Percentiles rank a stretch among this genome's conserved stretches.
These are phyloP conservation scores for Orthonyx spaldingii DNA, from an alignment of 2,113 vertebrate species.

Conservation along the genomic window DNA sequence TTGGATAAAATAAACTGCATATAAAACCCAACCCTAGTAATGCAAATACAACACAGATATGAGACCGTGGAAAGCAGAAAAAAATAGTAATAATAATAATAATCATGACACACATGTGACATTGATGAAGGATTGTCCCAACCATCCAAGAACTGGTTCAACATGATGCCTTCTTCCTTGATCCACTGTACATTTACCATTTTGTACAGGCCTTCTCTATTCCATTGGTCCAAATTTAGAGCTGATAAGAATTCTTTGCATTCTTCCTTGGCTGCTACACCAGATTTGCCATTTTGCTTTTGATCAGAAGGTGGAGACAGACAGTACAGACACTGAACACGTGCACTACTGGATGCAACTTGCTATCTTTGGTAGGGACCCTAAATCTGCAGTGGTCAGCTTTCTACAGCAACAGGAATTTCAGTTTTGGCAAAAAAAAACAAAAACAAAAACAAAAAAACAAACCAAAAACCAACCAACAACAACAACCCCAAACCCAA, in stretches of 20 bases:
- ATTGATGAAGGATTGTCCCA: slow-evolving; percentile 56
- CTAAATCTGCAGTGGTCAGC: neutral
- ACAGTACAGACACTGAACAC: slow-evolving; percentile 37
- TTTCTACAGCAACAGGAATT: neutral
- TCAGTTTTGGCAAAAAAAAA: slow-evolving; percentile 43
- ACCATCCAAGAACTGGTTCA: neutral
- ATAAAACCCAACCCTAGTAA: slow-evolving; percentile 76
- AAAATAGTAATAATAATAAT: neutral
- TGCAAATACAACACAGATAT: slow-evolving; percentile 34
- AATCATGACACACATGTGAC: neutral
- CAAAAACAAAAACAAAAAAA: neutral
- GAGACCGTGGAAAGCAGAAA: neutral
- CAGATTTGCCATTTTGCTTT: neutral
- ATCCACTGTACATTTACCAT: neutral
- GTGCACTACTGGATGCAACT: neutral
- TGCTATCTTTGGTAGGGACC: slow-evolving; percentile 28
- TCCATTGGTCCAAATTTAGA: neutral
- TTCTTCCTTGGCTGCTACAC: neutral
- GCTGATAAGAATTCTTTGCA: neutral
- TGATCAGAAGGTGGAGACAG: slow-evolving; percentile 29
- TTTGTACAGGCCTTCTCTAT: neutral
- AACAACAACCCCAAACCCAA: no score
- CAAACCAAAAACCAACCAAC: neutral
- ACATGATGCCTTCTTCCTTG: neutral
- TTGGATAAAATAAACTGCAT: slow-evolving; percentile 79